Evolutionary conservation across 1,140 invertebrate genomes (phyloP).

Genomic region (Protaetia brevitarsis): DNA sequence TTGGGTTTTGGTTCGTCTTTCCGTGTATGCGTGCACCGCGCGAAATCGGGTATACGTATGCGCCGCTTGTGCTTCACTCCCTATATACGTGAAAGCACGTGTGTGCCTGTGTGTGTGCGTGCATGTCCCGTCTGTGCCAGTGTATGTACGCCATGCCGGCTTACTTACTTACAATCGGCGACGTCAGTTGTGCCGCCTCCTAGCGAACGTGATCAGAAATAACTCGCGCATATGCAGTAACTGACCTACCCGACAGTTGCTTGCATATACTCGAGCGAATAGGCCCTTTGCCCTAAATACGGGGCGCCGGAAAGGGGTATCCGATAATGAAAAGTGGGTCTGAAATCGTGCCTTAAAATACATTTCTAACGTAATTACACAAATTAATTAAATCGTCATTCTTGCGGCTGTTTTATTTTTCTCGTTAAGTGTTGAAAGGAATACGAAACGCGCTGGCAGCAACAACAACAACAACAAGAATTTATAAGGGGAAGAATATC

Average conservation of each 20-base stretch:
- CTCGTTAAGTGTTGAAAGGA: too few relatives aligned
- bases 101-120: neutral
- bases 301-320: conserved; percentile 40
- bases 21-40: too few relatives aligned
- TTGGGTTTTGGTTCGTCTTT: too few relatives aligned
- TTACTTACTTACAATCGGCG: conserved; percentile 13
- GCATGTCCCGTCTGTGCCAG: neutral
- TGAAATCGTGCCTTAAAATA: conserved; percentile 24
- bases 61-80: neutral
- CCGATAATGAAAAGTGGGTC: conserved; percentile 32
- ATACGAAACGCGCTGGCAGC: too few relatives aligned
- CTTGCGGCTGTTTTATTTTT: too few relatives aligned
- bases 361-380: conserved; percentile 4
- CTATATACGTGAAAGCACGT: neutral
- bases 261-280: conserved; percentile 39
- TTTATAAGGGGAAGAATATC: too few relatives aligned
- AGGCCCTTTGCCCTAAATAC: conserved; percentile 41
- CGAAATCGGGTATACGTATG: too few relatives aligned
- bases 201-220: conserved; percentile 28
- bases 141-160: neutral
- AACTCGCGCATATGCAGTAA: conserved; percentile 45
- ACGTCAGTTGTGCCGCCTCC: conserved; percentile 34
- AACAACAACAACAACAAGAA: too few relatives aligned
- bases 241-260: conserved; percentile 47
- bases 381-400: too few relatives aligned